Base-by-base conservation (phyloP, 1,140 invertebrate species). In the Anthonomus grandis region DNA sequence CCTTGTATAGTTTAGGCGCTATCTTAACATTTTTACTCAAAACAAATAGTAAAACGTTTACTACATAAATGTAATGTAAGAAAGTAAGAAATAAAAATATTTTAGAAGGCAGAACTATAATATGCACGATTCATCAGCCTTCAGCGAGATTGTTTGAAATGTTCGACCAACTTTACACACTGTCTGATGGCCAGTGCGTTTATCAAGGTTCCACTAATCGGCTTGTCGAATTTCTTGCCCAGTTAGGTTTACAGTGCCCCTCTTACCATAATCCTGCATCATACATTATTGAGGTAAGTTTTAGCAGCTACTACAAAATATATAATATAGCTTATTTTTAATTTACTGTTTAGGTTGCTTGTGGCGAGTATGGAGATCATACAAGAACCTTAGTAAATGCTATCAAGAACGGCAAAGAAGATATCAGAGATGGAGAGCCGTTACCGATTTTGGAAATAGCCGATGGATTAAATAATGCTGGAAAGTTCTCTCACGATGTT, bases 91-190 rank as follows among this genome's bases (percentile, higher is more conserved):
- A 10, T 8, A 23, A 3, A 21, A 9, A 9, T 25, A n/a, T 37
- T 31, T 23, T 44, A 57, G 64, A 66, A 45, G 95, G 95, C 0
- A 80, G 94, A 56, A 96, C 94, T 0, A 95, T 98, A 47, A 92
- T 98, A 53, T 97, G 95, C 69, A 98, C 95, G 3, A 97, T 98
- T 63, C 96, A 98, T 78, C 96, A 98, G 70, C 96, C 96, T 0
- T 95, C 91, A 31, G 94, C 95, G 9, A 85, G 93, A 64, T 76
- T 97, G 21, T 98, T 98, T 69, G 93, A 97, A 73, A 96, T 95
- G 88, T 98, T 98, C 73, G 95, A 98, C 72, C 87, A 95, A 75
- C 76, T 97, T 31, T 97, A 97, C 70, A 92, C 95, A 2, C 72
- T 98, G 24, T 89, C 92, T 12, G 91, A 96, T 64, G 95, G 95